Conservation (phyloP, 1,140 invertebrate species). For the Theocolax elegans region DNA sequence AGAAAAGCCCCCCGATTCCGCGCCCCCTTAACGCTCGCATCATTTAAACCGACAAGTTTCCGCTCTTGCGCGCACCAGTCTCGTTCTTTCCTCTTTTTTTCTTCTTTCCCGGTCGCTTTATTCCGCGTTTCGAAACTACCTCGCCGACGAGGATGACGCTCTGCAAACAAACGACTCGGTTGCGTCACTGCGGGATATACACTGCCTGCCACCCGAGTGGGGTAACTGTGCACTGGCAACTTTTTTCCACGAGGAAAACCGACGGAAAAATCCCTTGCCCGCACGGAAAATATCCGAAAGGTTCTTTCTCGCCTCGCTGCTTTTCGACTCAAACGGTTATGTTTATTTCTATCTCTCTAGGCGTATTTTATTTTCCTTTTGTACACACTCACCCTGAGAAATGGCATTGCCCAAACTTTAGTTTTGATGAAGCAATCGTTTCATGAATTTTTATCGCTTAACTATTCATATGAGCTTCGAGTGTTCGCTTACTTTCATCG, state of each 20-base stretch:
- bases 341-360: constrained; percentile 28
- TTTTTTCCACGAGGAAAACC: background rate
- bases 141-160: constrained; percentile 6
- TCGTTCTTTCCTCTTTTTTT: background rate
- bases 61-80: background rate
- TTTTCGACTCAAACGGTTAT: constrained; percentile 33
- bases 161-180: constrained; percentile 24
- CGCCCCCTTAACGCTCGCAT: constrained; percentile 51
- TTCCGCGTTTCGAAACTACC: background rate
- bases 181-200: constrained; percentile 6
- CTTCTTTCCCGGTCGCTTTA: background rate
- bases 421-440: constrained; percentile 33
- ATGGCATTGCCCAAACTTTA: constrained; percentile 3
- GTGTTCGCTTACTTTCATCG: too few relatives aligned
- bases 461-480: constrained; percentile 2
- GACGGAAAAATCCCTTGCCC: background rate
- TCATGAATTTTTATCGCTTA: constrained; percentile 23
- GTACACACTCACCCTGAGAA: background rate
- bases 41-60: constrained; percentile 49
- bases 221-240: background rate
- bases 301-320: background rate
- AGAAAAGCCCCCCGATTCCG: constrained; percentile 37
- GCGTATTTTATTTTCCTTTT: constrained; percentile 19
- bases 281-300: background rate
- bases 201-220: too few relatives aligned